phyloP scores from a whole-genome alignment of 2,888 invertebrate species.

The Catocala sponsa region DNA sequence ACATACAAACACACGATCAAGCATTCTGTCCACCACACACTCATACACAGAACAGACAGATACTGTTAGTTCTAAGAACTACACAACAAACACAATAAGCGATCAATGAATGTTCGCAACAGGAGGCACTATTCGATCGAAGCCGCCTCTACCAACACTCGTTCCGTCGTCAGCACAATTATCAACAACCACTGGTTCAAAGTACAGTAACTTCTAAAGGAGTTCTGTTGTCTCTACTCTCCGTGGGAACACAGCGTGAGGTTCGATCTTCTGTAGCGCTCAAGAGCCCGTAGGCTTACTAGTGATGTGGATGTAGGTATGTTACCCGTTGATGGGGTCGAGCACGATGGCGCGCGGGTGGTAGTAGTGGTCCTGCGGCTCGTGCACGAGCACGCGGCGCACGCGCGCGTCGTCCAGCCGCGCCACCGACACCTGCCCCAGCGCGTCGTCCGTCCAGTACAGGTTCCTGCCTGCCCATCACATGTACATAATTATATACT shows the following conservation, averaged over 20 bases:
- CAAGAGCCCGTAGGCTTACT: neutral
- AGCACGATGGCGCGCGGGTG: conserved; percentile 89
- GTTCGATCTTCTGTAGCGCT: no score
- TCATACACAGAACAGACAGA: neutral
- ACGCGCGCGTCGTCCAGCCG: conserved; percentile 88
- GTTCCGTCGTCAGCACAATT: no score
- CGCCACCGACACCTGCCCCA: conserved; percentile 91
- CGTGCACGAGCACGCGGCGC: conserved; percentile 87
- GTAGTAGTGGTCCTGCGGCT: conserved; percentile 89
- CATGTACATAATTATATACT: conserved; percentile 1
- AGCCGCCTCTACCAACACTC: no score
- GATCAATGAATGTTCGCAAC: no score
- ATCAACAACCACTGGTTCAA: no score
- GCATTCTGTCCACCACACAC: neutral
- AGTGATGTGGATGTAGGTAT: neutral
- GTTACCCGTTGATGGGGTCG: conserved; percentile 90
- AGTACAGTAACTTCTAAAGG: no score
- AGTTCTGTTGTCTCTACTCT: no score
- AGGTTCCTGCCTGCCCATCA: conserved; percentile 87
- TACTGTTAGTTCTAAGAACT: no score
- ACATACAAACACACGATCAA: no score
- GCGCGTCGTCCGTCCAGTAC: conserved; percentile 94
- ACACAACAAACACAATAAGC: no score
- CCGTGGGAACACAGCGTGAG: no score
- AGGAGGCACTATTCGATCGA: no score